Evolutionary conservation across 2,113 vertebrate species (phyloP).

Genomic region (Spizaetus ornatus): DNA sequence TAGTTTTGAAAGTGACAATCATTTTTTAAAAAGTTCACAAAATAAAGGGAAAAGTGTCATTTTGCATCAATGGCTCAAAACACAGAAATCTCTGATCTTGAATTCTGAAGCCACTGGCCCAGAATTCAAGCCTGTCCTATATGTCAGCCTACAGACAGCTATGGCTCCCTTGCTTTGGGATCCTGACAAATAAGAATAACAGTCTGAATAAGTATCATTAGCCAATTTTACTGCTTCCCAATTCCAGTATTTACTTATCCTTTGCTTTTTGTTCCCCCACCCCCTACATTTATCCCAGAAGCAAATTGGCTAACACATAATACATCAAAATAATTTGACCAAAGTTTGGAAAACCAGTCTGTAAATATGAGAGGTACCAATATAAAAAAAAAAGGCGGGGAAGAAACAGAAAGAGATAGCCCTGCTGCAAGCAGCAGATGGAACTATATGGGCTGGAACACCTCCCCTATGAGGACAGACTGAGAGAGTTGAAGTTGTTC

Average conservation of each 20-base stretch:
- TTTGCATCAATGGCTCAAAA: not conserved
- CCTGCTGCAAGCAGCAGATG: not conserved
- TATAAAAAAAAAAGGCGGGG: not conserved
- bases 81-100: not conserved
- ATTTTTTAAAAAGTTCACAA: not conserved
- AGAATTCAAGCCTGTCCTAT: not conserved
- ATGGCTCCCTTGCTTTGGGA: not conserved
- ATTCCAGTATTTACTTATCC: not conserved
- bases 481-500: too few species aligned
- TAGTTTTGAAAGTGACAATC: not conserved
- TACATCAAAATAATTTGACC: not conserved
- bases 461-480: too few species aligned
- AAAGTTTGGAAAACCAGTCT: not conserved
- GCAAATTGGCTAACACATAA: not conserved
- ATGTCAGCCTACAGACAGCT: not conserved
- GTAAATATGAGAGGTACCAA: not conserved
- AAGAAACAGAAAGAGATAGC: not conserved
- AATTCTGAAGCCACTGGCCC: not conserved
- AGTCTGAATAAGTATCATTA: not conserved
- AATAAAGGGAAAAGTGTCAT: not conserved
- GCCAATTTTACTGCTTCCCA: not conserved
- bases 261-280: not conserved
- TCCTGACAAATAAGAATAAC: not conserved
- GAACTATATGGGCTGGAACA: not conserved
- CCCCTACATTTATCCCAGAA: not conserved